Evolutionary conservation across 2,888 invertebrate genomes (phyloP), one percentile per base, ranked within the genome.

Genomic region (Anthophora plumipes): DNA sequence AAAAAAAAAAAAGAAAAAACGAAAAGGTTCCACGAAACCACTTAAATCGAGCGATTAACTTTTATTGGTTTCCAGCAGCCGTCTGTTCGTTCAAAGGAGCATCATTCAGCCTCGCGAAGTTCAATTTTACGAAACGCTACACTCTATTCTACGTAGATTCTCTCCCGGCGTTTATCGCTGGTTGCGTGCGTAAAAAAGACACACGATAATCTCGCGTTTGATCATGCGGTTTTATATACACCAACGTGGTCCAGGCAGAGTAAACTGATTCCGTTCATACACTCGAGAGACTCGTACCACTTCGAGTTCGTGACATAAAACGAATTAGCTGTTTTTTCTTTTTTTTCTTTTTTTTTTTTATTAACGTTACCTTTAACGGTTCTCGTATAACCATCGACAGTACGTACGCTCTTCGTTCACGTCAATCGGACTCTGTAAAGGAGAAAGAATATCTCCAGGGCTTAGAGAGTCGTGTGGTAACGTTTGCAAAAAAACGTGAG

Each of bases 41-140:
- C 20, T 60, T 52, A 68, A 52, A 59, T 52, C 43, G 39, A 31
- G 17, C 14, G 31, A 59, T 68, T 73, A 68, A 73, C 31, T 68
- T 73, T 59, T 59, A 73, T 68, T 50, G 48, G 25, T 68, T 59
- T 50, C 14, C 41, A 11, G 41, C 22, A 20, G 11, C 12, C 12
- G 37, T 55, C 17, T n/a, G 17, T n/a, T 25, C 22, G 46, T 37
- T 64, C 22, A 46, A 71, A 57, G 12, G 7, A 50, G 48, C 12
- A 17, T 9, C 6, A 37, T 74, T 60, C 37, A 54, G 22, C 11
- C 6, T 22, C 31, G 0, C 17, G n/a, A n/a, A 67, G 3, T 12
- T 20, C 31, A 20, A 52, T 74, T 54, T 60, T 22, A 43, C 50
- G 48, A 67, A 20, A 54, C 14, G 20, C 48, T 50, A 17, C 9